These are phyloP conservation scores for Euthynnus affinis DNA, from an alignment of 2,797 vertebrate species.

Conservation along the genomic window DNA sequence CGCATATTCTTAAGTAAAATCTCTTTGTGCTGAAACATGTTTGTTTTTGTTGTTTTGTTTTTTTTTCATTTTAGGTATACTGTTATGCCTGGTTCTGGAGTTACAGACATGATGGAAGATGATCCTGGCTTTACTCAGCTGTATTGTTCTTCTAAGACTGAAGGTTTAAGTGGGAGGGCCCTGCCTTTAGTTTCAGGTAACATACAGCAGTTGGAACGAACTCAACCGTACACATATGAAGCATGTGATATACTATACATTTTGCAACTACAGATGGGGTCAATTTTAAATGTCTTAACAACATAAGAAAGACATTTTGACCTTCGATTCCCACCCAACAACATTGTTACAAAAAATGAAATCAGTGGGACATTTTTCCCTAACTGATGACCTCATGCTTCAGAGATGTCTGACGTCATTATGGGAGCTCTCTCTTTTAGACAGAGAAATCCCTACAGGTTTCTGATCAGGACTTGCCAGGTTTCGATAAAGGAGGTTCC, in stretches of 20 bases:
- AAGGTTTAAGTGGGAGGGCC: slow-evolving; percentile 61
- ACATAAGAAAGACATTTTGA: slow-evolving; percentile 37
- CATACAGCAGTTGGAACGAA: slow-evolving; percentile 46
- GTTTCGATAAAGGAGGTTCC: slow-evolving; percentile 85
- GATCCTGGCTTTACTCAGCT: slow-evolving; percentile 71
- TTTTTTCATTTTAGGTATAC: slow-evolving; percentile 57
- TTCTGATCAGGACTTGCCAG: slow-evolving; percentile 82
- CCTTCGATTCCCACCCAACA: slow-evolving; percentile 56
- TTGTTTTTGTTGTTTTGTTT: slow-evolving; percentile 72
- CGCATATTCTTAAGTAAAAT: slow-evolving; percentile 74
- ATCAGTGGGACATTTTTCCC: slow-evolving; percentile 65
- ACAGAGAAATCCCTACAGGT: slow-evolving; percentile 76
- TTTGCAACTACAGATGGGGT: slow-evolving; percentile 25
- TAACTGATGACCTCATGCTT: slow-evolving; percentile 72
- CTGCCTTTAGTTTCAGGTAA: slow-evolving; percentile 71
- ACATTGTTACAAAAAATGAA: slow-evolving; percentile 51
- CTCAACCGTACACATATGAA: slow-evolving; percentile 14
- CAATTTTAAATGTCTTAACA: slow-evolving; percentile 27
- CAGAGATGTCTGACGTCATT: slow-evolving; percentile 73
- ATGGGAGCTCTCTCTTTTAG: slow-evolving; percentile 75
- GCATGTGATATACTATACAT: not conserved
- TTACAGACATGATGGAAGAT: slow-evolving; percentile 53
- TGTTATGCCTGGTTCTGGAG: slow-evolving; percentile 70
- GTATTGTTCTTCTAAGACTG: slow-evolving; percentile 72
- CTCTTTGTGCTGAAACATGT: slow-evolving; percentile 76